Evolutionary conservation across 1,140 invertebrate genomes (phyloP).

Genomic region (Drosophila baimaii): DNA sequence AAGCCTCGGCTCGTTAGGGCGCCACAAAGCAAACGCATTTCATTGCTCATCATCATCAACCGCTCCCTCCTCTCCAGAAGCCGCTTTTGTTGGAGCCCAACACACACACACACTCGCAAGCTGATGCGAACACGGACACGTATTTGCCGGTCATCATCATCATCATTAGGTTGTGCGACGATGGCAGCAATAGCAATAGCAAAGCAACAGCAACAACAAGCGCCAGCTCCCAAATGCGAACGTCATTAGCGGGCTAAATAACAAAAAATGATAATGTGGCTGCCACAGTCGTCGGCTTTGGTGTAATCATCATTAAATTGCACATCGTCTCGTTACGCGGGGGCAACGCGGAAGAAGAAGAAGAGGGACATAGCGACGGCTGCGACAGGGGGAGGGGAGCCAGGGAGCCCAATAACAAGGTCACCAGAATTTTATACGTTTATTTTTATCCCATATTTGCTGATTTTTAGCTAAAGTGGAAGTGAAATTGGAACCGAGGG

Average conservation of each 20-base stretch:
- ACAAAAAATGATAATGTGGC: constrained; percentile 82
- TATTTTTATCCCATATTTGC: constrained; percentile 22
- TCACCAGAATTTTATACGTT: constrained; percentile 32
- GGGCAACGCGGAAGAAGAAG: constrained; percentile 6
- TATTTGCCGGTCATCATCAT: constrained; percentile 79
- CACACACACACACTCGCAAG: constrained; percentile 28
- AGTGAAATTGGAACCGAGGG: neutral
- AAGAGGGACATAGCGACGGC: neutral
- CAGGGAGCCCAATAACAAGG: constrained; percentile 33
- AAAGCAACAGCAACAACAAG: constrained; percentile 18
- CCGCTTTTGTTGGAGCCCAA: constrained; percentile 65
- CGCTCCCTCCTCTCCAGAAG: constrained; percentile 23
- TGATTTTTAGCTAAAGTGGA: neutral
- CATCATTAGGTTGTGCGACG: constrained; percentile 76
- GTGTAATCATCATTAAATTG: constrained; percentile 82
- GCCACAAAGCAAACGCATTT: constrained; percentile 75
- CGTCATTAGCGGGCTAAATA: constrained; percentile 82
- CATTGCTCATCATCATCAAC: constrained; percentile 71
- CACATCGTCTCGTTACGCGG: constrained; percentile 50
- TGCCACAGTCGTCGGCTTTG: constrained; percentile 59
- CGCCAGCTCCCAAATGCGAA: constrained; percentile 66
- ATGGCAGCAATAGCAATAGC: constrained; percentile 22
- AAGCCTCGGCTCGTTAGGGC: constrained; percentile 66
- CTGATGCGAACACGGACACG: constrained; percentile 20
- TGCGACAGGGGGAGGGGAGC: neutral